Conservation (phyloP, 2,888 invertebrate genomes). For the Parnassius smintheus region DNA sequence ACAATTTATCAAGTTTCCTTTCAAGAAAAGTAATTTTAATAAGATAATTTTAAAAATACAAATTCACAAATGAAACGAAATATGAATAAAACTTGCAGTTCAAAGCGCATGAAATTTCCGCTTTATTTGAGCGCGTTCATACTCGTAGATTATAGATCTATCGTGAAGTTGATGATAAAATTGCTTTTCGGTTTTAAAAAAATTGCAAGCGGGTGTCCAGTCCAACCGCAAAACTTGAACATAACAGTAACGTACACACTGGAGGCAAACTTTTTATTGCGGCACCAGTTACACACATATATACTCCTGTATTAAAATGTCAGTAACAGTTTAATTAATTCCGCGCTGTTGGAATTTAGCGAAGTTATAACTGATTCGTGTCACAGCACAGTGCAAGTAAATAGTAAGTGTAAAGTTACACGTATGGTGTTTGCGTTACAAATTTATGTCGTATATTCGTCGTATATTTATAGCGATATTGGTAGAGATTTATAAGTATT, state of each 20-base stretch:
- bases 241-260: background rate
- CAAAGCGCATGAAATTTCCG: too few species aligned
- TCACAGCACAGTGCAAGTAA: constrained; percentile 44
- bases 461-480: background rate
- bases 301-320: constrained; percentile 58
- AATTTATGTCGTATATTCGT: constrained; percentile 8
- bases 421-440: constrained; percentile 30
- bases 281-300: constrained; percentile 62
- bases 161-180: background rate
- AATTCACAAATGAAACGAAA: too few species aligned
- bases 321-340: constrained; percentile 72
- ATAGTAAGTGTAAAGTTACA: constrained; percentile 37
- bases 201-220: constrained; percentile 5
- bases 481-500: background rate
- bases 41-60: too few species aligned
- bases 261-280: constrained; percentile 74
- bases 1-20: too few species aligned
- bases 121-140: background rate
- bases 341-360: constrained; percentile 50
- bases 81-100: too few species aligned
- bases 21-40: too few species aligned
- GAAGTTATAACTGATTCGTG: constrained; percentile 46
- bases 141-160: background rate
- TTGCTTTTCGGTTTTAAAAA: background rate
- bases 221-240: constrained; percentile 9